Evolutionary conservation across 2,797 vertebrate species (phyloP).

Genomic region (Molossus molossus): DNA sequence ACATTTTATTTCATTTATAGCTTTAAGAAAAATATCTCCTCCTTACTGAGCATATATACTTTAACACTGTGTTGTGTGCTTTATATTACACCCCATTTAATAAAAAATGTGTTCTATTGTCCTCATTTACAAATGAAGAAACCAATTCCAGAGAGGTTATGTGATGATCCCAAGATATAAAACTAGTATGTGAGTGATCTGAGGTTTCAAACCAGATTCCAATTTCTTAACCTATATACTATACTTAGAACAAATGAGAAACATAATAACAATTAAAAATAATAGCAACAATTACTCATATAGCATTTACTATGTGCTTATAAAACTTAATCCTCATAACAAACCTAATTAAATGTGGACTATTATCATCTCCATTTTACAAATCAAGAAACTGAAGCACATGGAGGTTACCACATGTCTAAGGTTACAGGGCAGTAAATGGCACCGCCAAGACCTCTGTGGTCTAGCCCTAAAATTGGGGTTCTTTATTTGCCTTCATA

Average conservation of each 20-base stretch:
- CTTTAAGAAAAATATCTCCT: neutral
- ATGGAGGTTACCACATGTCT: neutral
- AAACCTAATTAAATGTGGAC: slow-evolving; percentile 5
- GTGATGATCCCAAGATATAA: neutral
- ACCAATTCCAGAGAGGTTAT: neutral
- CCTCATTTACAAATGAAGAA: slow-evolving; percentile 22
- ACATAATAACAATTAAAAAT: neutral
- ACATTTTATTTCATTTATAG: neutral
- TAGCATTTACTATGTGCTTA: neutral
- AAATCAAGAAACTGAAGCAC: neutral
- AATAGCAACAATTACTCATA: neutral
- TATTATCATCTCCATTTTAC: neutral
- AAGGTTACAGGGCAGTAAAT: neutral
- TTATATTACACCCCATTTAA: neutral
- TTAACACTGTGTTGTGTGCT: neutral
- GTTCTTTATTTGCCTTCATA: neutral
- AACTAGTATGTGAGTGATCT: neutral
- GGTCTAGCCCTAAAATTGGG: neutral
- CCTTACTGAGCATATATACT: slow-evolving; percentile 22
- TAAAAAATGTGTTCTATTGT: slow-evolving; percentile 36
- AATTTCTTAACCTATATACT: slow-evolving; percentile 16
- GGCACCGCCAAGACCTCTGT: neutral
- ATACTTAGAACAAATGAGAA: slow-evolving; percentile 14
- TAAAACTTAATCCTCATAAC: neutral
- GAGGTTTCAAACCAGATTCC: neutral